A percentile compares a stretch with the other conserved stretches of the same genome.
Evolutionary conservation across 2,797 vertebrate species (phyloP).

Genomic region (Micrastur ruficollis): DNA sequence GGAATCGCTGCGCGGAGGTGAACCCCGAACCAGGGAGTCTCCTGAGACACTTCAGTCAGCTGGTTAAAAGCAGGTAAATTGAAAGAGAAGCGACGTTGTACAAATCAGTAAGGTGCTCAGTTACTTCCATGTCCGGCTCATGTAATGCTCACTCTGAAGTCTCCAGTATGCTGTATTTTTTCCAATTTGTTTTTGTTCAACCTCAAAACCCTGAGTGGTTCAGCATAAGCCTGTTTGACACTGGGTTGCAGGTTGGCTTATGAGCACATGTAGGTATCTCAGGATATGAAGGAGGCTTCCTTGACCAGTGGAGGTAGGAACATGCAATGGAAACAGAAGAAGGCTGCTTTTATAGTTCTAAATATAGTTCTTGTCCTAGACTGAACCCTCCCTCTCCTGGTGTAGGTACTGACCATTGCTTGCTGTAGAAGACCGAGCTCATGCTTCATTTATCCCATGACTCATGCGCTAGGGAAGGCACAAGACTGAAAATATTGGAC

Average conservation of each 20-base stretch:
- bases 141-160: not conserved
- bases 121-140: not conserved
- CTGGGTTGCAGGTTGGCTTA: not conserved
- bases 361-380: not conserved
- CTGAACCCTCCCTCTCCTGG: not conserved
- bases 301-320: not conserved
- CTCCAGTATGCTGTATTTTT: not conserved
- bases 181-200: not conserved
- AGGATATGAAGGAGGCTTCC: not conserved
- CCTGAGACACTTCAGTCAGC: not conserved
- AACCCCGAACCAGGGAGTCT: not conserved
- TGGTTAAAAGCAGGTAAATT: constrained; percentile 33
- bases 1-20: not conserved
- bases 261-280: not conserved
- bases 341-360: not conserved
- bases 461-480: not conserved
- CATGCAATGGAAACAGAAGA: not conserved
- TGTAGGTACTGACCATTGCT: not conserved
- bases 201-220: not conserved
- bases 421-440: not conserved
- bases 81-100: not conserved
- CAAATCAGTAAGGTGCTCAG: not conserved
- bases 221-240: not conserved
- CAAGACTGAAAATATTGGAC: not conserved
- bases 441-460: not conserved